Base-by-base conservation (phyloP, 2,888 invertebrate species). In the Heliconius ismenius region DNA sequence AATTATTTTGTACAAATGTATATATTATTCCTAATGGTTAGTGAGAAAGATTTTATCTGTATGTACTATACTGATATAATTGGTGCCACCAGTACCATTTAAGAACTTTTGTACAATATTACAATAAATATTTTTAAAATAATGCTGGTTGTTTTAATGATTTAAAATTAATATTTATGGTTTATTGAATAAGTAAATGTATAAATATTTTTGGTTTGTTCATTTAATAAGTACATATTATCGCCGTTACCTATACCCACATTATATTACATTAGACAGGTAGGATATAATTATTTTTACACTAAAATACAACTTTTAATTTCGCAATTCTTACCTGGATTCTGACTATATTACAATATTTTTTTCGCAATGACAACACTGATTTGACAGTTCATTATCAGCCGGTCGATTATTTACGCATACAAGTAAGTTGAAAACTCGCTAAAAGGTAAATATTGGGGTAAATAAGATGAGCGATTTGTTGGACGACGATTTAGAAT, bases 401-500 rank as follows among this genome's bases (percentile, higher is more conserved):
- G 79, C 83, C 87, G 89, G 89, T 90, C 90, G 89, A 89, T 90
- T 88, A 88, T 86, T 90, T 88, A 87, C 86, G 86, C 85, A 85
- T 81, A 87, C 78, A 77, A 79, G 72, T 77, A 76, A 69, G 39
- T 77, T 32, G 60, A 49, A 64, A 67, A 67, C 24, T 70, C n/a
- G 28, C 7, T 43, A 78, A 67, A 77, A 67, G 76, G 58, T 69
- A 78, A 76, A 75, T 75, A 78, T 74, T 72, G 49, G 43, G 54
- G n/a, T 65, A 75, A 63, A 78, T 32, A 82, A 78, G 79, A 94
- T 94, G 94, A 87, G 90, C 82, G 92, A 94, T 82, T 84, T 94
- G 80, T 84, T 95, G 74, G 95, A 95, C 67, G 95, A 95, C 54
- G 95, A 95, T 81, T 88, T 89, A 87, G 95, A 95, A 85, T 95